Evolutionary conservation across 2,797 vertebrate genomes (phyloP).

Genomic region (Nasua narica): DNA sequence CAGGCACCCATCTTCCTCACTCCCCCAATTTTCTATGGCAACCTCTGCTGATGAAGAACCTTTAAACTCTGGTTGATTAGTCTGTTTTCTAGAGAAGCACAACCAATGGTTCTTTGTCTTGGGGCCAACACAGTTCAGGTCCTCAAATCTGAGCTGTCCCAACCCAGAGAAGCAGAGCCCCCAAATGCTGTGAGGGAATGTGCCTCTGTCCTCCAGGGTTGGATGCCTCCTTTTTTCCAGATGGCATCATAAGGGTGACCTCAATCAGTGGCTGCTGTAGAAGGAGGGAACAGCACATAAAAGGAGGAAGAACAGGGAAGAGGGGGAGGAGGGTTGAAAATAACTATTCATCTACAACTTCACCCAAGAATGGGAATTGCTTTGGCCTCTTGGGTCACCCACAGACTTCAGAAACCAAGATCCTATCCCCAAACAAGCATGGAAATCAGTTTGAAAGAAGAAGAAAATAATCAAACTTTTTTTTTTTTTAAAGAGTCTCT

Average conservation of each 20-base stretch:
- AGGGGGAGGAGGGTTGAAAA: background rate
- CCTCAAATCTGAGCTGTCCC: constrained; percentile 6
- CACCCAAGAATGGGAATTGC: background rate
- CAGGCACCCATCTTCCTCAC: background rate
- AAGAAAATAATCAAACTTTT: constrained; percentile 64
- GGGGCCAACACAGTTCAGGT: background rate
- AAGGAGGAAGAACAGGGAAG: background rate
- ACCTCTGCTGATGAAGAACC: background rate
- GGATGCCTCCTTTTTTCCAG: background rate
- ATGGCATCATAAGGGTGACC: background rate
- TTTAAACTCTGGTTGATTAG: background rate
- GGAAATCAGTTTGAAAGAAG: constrained; percentile 69
- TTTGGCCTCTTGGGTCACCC: background rate
- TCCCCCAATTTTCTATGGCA: background rate
- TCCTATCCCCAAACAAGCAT: constrained; percentile 63
- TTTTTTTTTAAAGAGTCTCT: background rate
- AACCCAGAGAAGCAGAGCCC: background rate
- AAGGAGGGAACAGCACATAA: background rate
- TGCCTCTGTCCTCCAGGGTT: background rate
- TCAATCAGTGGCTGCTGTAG: background rate
- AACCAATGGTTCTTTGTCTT: background rate
- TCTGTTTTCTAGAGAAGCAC: constrained; percentile 3
- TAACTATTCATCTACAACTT: background rate
- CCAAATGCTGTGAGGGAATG: background rate
- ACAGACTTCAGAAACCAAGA: constrained; percentile 68